These are phyloP conservation scores for Solenopsis fugax DNA, from an alignment of 1,140 invertebrate species.

Conservation along the genomic window DNA sequence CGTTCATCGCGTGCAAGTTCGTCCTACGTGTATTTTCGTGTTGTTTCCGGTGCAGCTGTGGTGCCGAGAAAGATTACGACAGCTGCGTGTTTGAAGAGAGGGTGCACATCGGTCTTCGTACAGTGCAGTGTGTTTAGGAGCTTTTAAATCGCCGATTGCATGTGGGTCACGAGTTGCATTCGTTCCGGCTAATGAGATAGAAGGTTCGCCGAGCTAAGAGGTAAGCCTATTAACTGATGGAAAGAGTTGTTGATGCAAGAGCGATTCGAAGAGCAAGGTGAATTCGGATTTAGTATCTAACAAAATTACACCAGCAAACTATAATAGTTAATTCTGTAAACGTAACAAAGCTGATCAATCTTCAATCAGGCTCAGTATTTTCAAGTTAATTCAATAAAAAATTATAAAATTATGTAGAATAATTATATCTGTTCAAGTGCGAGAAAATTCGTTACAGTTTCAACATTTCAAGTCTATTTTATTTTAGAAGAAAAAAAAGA, in stretches of 20 bases:
- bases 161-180: constrained; percentile 86
- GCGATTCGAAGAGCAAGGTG: constrained; percentile 2
- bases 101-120: neutral
- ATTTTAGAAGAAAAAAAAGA: neutral
- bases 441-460: neutral
- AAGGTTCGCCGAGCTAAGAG: constrained; percentile 82
- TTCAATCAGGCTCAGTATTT: neutral
- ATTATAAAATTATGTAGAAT: neutral
- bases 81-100: constrained; percentile 23
- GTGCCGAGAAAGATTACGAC: neutral
- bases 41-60: constrained; percentile 14
- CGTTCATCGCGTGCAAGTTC: neutral
- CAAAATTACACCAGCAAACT: neutral
- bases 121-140: constrained; percentile 72
- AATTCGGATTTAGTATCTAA: neutral
- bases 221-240: constrained; percentile 82
- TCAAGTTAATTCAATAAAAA: neutral
- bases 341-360: neutral
- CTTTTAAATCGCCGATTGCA: constrained; percentile 84
- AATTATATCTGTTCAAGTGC: neutral
- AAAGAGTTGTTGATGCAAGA: neutral
- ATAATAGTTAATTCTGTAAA: neutral
- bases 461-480: neutral
- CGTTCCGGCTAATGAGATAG: constrained; percentile 83
- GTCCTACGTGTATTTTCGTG: neutral